Conservation (phyloP, 2,888 invertebrate species). For the Trileptium ribeirensis region DNA sequence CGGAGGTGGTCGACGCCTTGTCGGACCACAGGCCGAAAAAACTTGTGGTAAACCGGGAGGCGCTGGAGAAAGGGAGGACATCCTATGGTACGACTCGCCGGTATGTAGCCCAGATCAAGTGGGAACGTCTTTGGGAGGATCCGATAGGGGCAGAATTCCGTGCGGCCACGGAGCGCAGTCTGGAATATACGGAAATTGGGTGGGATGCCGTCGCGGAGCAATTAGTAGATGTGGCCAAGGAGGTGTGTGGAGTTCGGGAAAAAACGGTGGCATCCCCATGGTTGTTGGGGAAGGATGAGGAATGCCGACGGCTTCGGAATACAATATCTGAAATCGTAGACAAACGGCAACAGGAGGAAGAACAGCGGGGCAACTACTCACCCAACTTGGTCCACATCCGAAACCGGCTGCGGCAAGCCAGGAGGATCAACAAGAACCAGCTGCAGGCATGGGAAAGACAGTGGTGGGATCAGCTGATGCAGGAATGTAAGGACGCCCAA, state of each 20-base stretch:
- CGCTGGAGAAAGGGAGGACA: neutral
- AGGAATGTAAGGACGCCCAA: neutral
- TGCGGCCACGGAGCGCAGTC: neutral
- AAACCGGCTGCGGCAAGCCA: no score
- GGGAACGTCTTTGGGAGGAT: neutral
- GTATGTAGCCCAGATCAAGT: neutral
- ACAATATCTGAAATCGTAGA: neutral
- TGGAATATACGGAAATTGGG: neutral
- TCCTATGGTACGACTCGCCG: neutral
- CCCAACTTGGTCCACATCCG: neutral
- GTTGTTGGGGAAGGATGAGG: neutral
- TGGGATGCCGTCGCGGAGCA: neutral
- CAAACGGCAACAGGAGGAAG: neutral
- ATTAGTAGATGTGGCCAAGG: neutral
- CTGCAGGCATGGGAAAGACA: no score
- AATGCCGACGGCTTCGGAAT: neutral
- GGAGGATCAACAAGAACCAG: no score
- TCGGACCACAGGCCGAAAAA: neutral
- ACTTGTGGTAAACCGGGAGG: neutral
- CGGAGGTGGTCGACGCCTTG: neutral
- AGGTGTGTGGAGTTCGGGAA: neutral
- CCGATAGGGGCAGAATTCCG: neutral
- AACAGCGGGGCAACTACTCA: neutral
- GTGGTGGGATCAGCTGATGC: neutral
- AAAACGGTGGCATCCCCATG: neutral